phyloP scores from a whole-genome alignment of 2,888 invertebrate genomes.

The Hylaea fasciaria region DNA sequence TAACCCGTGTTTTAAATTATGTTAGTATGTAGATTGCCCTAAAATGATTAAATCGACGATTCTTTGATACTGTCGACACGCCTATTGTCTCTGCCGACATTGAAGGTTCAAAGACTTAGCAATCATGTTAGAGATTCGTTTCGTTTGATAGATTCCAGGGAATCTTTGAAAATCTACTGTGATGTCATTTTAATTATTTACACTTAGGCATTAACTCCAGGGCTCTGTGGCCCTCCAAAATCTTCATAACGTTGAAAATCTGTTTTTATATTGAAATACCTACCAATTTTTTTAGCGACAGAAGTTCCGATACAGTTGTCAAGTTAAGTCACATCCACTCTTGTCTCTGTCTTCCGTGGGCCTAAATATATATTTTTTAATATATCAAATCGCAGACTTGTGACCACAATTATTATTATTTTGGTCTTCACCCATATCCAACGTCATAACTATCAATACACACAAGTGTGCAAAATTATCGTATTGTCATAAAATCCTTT shows the following conservation, averaged over 20 bases:
- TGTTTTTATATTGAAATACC: too few species aligned
- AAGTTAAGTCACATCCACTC: too few species aligned
- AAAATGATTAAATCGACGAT: too few species aligned
- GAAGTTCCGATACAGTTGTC: too few species aligned
- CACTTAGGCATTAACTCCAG: background rate
- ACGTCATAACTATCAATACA: conserved; percentile 44
- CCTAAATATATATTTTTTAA: too few species aligned
- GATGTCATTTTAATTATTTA: background rate
- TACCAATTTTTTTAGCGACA: too few species aligned
- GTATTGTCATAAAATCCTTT: conserved; percentile 29
- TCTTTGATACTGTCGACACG: too few species aligned
- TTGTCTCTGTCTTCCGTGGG: too few species aligned
- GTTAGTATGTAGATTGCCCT: too few species aligned
- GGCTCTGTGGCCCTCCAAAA: too few species aligned
- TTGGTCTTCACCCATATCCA: conserved; percentile 15
- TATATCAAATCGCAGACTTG: background rate
- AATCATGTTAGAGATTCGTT: conserved; percentile 24
- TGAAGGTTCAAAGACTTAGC: conserved; percentile 39
- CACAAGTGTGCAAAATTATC: conserved; percentile 42
- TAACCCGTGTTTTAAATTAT: too few species aligned
- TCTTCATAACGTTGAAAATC: background rate
- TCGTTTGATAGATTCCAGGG: conserved; percentile 15
- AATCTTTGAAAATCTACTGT: conserved; percentile 4
- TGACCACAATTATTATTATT: conserved; percentile 2
- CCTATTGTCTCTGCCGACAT: conserved; percentile 33